Conservation (phyloP, 2,797 vertebrate species). For the Zalophus californianus region DNA sequence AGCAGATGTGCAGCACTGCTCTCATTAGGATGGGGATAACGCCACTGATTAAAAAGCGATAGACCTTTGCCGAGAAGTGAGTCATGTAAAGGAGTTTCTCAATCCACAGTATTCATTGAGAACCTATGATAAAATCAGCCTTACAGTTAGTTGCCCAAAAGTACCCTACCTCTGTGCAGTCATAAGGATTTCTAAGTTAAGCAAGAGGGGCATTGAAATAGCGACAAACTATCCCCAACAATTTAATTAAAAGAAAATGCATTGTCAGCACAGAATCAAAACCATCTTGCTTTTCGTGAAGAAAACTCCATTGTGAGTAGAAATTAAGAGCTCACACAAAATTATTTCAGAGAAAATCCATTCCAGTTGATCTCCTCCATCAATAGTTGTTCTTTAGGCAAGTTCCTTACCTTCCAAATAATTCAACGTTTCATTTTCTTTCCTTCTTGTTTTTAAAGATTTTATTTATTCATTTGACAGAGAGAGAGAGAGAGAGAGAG, state of each 20-base stretch:
- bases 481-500: background rate
- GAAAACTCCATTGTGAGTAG: background rate
- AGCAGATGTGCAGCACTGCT: background rate
- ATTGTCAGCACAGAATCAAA: background rate
- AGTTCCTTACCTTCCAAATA: background rate
- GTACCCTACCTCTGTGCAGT: background rate
- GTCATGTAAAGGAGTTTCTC: slow-evolving; percentile 18
- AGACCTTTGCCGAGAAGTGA: background rate
- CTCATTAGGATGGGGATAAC: background rate
- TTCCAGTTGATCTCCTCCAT: background rate
- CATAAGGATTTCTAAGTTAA: background rate
- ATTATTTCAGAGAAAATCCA: background rate
- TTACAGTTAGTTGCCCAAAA: background rate
- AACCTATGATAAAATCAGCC: background rate
- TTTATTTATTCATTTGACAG: background rate
- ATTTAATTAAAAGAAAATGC: slow-evolving; percentile 38
- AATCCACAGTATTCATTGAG: background rate
- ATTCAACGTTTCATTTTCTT: background rate
- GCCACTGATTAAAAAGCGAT: background rate
- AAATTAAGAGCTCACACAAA: background rate
- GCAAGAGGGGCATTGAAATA: background rate
- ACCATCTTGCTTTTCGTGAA: background rate
- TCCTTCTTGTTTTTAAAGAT: background rate
- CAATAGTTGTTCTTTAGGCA: background rate
- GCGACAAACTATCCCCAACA: background rate